Percentiles rank a stretch among this genome's conserved stretches.
phyloP scores from a whole-genome alignment of 2,797 vertebrate genomes.

The Lepidocolaptes lacrymiger region DNA sequence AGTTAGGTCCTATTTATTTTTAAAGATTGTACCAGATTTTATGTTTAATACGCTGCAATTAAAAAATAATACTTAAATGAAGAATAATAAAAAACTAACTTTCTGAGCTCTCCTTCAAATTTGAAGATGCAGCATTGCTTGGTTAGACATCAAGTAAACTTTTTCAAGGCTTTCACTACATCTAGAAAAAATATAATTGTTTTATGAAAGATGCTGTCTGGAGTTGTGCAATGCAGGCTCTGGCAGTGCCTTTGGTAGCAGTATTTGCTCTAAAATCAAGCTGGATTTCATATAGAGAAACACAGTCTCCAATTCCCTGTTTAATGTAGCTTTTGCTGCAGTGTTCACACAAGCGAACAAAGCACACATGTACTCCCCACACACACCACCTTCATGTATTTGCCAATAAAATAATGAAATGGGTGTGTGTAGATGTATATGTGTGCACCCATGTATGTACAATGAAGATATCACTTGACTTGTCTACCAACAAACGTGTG shows the following conservation, averaged over 20 bases:
- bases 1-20: conserved; percentile 89
- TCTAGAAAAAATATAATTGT: conserved; percentile 59
- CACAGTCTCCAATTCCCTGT: neutral
- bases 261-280: conserved; percentile 11
- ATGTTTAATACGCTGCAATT: conserved; percentile 87
- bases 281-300: neutral
- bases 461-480: neutral
- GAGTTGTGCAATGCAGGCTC: neutral
- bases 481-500: neutral
- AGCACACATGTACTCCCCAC: neutral
- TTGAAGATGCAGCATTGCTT: conserved; percentile 75
- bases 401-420: neutral
- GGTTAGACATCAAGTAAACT: conserved; percentile 80
- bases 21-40: conserved; percentile 89
- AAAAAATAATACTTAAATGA: conserved; percentile 90
- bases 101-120: conserved; percentile 80
- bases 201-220: conserved; percentile 53
- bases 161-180: conserved; percentile 73
- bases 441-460: neutral
- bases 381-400: neutral
- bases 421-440: neutral
- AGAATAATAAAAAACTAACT: conserved; percentile 84
- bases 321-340: neutral
- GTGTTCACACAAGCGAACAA: neutral
- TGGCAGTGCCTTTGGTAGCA: neutral